These are phyloP conservation scores for Arizona elegans DNA, from an alignment of 2,113 vertebrate species.

Conservation along the genomic window DNA sequence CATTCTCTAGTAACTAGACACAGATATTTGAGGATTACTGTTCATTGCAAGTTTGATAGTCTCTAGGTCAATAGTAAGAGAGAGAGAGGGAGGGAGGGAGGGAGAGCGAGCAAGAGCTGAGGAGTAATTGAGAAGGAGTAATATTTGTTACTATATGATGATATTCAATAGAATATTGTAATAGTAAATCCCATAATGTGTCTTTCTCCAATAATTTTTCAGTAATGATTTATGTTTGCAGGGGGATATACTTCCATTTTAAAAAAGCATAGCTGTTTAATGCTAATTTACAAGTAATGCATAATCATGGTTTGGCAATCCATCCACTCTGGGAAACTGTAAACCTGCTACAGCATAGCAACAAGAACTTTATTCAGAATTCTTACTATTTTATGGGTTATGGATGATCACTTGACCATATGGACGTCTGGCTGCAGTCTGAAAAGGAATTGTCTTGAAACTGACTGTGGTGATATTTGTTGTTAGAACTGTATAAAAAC, in stretches of 20 bases:
- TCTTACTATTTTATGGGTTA: neutral
- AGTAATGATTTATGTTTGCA: neutral
- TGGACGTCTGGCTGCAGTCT: neutral
- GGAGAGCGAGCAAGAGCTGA: neutral
- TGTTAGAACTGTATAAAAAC: neutral
- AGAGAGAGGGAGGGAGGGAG: too few relatives aligned
- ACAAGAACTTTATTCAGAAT: neutral
- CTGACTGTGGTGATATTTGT: neutral
- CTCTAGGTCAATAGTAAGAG: neutral
- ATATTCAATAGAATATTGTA: neutral
- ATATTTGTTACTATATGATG: neutral
- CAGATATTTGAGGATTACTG: constrained; percentile 16
- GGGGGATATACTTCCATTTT: neutral
- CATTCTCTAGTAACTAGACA: constrained; percentile 20
- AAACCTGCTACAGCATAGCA: neutral
- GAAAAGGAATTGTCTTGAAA: neutral
- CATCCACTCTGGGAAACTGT: neutral
- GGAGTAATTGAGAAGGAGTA: constrained; percentile 19
- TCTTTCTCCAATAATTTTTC: neutral
- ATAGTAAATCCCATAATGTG: neutral
- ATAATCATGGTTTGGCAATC: neutral
- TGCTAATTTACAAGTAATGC: neutral
- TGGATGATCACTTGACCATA: neutral
- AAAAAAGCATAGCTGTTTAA: neutral
- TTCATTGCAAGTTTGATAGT: neutral